Percentiles rank a stretch among this genome's conserved stretches.
Conservation (phyloP, 2,888 invertebrate genomes). For the Coleophora flavipennella region DNA sequence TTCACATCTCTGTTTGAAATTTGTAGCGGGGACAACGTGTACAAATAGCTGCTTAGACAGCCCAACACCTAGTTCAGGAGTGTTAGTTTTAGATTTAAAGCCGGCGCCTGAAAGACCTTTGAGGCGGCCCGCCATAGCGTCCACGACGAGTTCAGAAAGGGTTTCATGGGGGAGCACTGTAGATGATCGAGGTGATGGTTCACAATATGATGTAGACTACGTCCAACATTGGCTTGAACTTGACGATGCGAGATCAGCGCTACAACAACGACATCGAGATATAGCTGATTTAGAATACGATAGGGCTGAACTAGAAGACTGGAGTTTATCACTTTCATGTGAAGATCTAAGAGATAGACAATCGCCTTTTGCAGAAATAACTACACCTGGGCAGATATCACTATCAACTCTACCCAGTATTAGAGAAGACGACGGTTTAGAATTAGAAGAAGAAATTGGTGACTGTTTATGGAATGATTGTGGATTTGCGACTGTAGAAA, state of each 20-base stretch:
- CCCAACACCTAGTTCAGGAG: constrained; percentile 75
- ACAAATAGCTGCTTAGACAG: constrained; percentile 67
- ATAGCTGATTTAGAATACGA: constrained; percentile 81
- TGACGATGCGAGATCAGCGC: constrained; percentile 79
- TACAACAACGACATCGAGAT: constrained; percentile 79
- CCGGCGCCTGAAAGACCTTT: constrained; percentile 72
- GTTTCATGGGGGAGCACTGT: constrained; percentile 74
- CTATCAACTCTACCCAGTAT: constrained; percentile 79
- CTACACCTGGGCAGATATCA: constrained; percentile 76
- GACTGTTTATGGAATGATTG: constrained; percentile 84
- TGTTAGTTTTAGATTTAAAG: constrained; percentile 74
- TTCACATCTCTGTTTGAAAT: constrained; percentile 80
- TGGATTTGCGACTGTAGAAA: constrained; percentile 78
- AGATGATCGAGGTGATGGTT: constrained; percentile 72
- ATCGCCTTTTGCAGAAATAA: constrained; percentile 63
- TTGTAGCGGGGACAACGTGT: constrained; percentile 74
- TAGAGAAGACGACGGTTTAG: constrained; percentile 80
- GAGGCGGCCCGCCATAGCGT: constrained; percentile 70
- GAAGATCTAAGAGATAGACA: constrained; percentile 76
- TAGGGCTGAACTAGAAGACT: constrained; percentile 83
- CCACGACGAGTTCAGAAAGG: constrained; percentile 61
- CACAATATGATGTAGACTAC: constrained; percentile 80
- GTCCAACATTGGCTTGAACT: constrained; percentile 83
- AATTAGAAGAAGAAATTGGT: constrained; percentile 81
- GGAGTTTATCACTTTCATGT: constrained; percentile 82